Evolutionary conservation across 1,140 invertebrate species (phyloP).

Genomic region (Wasmannia auropunctata): DNA sequence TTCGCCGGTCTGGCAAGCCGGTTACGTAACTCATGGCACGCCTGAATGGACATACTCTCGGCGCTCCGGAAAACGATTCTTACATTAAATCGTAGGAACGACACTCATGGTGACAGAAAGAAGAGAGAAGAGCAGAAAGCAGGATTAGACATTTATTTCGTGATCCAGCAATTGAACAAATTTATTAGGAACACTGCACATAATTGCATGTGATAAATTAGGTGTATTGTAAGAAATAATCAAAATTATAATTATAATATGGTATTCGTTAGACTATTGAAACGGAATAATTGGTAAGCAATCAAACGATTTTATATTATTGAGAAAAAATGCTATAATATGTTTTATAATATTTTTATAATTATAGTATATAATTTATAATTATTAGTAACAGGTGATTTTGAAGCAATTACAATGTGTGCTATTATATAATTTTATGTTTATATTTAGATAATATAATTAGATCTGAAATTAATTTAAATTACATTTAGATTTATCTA

Average conservation of each 20-base stretch:
- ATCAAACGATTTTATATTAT: neutral
- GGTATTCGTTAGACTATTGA: neutral
- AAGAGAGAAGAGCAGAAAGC: neutral
- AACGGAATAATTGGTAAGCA: neutral
- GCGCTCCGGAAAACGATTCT: conserved; percentile 56
- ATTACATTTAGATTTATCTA: neutral
- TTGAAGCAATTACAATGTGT: no score
- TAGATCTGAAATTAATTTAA: neutral
- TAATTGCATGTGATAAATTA: neutral
- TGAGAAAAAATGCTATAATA: neutral
- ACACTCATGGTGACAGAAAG: neutral
- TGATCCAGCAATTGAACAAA: neutral
- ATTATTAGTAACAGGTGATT: no score
- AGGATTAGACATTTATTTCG: neutral
- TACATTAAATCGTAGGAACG: conserved; percentile 43
- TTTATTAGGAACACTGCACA: neutral
- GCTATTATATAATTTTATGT: no score
- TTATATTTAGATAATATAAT: neutral
- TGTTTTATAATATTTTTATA: neutral
- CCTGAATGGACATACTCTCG: conserved; percentile 62
- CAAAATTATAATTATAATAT: neutral
- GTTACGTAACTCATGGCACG: conserved; percentile 63
- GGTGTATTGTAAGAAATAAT: neutral
- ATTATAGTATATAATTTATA: neutral
- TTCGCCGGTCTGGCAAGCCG: conserved; percentile 62